Evolutionary conservation across 2,888 invertebrate species (phyloP).

Genomic region (Calameuta filiformis): DNA sequence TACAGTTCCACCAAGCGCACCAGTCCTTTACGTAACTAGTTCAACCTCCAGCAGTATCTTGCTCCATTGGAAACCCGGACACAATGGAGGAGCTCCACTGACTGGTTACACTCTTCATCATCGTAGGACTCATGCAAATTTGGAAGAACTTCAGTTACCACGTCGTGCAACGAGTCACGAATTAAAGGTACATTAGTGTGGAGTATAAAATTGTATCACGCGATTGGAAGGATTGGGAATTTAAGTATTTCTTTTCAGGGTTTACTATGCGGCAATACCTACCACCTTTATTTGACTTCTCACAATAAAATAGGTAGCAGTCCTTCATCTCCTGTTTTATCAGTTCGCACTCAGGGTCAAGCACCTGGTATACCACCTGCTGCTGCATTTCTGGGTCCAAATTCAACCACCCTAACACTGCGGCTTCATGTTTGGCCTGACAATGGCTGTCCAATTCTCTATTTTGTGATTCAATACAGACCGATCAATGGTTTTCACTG

Average conservation of each 20-base stretch:
- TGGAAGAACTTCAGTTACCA: constrained; percentile 74
- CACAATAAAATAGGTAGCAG: constrained; percentile 80
- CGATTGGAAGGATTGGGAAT: neutral
- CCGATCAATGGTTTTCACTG: constrained; percentile 74
- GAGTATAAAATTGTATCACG: neutral
- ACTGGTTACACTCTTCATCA: constrained; percentile 77
- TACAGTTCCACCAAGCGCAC: constrained; percentile 79
- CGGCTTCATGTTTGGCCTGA: constrained; percentile 80
- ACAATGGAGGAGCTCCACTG: constrained; percentile 76
- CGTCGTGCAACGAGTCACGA: constrained; percentile 77
- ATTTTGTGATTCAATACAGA: constrained; percentile 78
- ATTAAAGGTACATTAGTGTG: constrained; percentile 68
- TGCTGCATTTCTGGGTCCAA: constrained; percentile 74
- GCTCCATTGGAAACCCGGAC: constrained; percentile 80
- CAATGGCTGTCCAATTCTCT: constrained; percentile 77
- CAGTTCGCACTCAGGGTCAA: constrained; percentile 78
- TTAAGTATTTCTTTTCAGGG: constrained; percentile 59
- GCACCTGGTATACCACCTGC: constrained; percentile 77
- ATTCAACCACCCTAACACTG: constrained; percentile 76
- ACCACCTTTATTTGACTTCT: constrained; percentile 77
- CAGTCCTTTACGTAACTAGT: constrained; percentile 79
- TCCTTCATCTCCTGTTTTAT: constrained; percentile 75
- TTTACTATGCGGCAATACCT: constrained; percentile 78
- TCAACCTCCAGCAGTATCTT: constrained; percentile 81
- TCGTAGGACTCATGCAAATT: constrained; percentile 73